Conservation (phyloP, 2,113 vertebrate species). For the Sula dactylatra region DNA sequence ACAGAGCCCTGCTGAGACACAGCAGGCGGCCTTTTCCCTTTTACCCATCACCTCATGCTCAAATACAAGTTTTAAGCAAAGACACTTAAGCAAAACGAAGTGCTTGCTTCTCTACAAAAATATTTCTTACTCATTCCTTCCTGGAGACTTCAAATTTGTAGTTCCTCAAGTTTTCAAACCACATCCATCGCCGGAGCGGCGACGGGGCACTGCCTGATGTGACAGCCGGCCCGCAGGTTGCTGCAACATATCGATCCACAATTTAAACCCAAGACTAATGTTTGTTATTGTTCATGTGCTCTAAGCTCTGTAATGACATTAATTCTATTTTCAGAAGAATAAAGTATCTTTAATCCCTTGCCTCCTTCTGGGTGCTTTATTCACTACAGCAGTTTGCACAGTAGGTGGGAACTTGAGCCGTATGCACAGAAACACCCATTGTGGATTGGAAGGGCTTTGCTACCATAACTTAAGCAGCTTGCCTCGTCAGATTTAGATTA, state of each 20-base stretch:
- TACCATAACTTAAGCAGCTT: neutral
- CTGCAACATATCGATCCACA: neutral
- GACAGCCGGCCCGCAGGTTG: neutral
- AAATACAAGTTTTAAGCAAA: neutral
- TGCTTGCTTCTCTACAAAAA: neutral
- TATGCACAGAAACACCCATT: neutral
- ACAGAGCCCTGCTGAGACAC: no score
- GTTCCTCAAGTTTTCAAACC: neutral
- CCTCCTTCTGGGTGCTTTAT: neutral
- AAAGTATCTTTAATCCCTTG: neutral
- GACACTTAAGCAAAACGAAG: neutral
- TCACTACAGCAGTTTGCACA: neutral
- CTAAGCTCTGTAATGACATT: neutral
- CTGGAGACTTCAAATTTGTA: neutral
- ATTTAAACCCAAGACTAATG: no score
- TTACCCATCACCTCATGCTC: neutral
- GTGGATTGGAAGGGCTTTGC: neutral
- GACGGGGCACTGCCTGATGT: neutral
- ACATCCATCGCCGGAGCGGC: accelerated
- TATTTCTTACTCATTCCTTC: neutral
- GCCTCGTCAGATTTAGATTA: neutral
- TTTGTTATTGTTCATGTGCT: no score
- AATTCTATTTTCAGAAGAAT: neutral
- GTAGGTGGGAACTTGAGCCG: neutral
- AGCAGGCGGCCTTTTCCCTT: neutral